Base-by-base conservation (phyloP, 1,140 invertebrate species). In the Ctenoplectra terminalis region DNA sequence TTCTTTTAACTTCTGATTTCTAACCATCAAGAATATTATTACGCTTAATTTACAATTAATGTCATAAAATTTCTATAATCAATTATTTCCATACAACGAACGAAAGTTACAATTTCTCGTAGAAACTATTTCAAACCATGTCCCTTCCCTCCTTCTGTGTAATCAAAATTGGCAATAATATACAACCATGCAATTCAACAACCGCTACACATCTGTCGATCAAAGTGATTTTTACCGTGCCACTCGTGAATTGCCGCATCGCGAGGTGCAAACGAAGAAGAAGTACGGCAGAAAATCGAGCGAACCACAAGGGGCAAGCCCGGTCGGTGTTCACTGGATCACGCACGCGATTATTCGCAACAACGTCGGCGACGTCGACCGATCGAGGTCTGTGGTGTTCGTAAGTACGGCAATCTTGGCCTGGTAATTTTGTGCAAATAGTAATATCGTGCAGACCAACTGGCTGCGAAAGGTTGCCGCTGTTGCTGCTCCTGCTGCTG, bases 401-500 rank as follows among this genome's bases (percentile, higher is more conserved):
- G 73, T 91, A 91, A 91, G 89, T 90, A 85, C 82, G 73, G 90
- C 90, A 91, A 90, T 91, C 87, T 90, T 84, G 60, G 70, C 63
- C 72, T 34, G 84, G 89, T 91, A 91, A 91, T 91, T 91, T 91
- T 91, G 90, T 91, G 90, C 90, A 91, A 91, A 91, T 91, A 91
- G 89, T 91, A 91, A 91, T 91, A 90, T 91, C 90, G 90, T 91
- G 90, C 88, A 88, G 89, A 90, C 89, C 81, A 75, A 85, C 83
- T 87, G 89, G 88, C 83, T 89, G 84, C 84, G 64, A 72, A 86
- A 83, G 67, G 60, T 78, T 75, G 56, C 67, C 61, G 76, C 71
- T 67, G 66, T 52, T 78, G 58, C 50, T 74, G 70, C 63, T 82
- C 58, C 74, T 74, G 72, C 71, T 82, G 80, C 71, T 75, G 56